phyloP scores from a whole-genome alignment of 2,888 invertebrate genomes.

The Cataglyphis livida region DNA sequence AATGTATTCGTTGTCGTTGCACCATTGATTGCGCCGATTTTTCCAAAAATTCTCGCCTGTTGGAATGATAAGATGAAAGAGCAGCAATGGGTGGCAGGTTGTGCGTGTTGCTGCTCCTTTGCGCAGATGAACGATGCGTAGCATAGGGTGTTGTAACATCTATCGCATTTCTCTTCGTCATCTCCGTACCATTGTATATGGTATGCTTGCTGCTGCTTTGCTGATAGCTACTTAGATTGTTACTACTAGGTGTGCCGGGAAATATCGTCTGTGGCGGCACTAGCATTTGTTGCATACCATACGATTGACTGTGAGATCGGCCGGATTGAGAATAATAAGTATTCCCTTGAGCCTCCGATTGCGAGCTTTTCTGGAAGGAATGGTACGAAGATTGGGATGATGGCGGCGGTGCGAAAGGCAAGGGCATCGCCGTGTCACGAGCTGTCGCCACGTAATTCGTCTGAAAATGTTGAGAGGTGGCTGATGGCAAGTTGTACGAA shows the following conservation, averaged over 20 bases:
- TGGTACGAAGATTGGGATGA: constrained; percentile 80
- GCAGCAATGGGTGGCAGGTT: constrained; percentile 87
- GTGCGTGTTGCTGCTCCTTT: constrained; percentile 83
- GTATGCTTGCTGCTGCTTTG: constrained; percentile 69
- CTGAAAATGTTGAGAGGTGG: constrained; percentile 86
- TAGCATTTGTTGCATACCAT: constrained; percentile 70
- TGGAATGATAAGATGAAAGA: constrained; percentile 86
- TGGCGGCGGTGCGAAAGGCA: constrained; percentile 81
- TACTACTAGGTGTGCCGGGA: constrained; percentile 57
- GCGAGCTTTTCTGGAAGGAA: constrained; percentile 81
- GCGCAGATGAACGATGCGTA: constrained; percentile 76
- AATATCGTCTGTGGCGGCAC: constrained; percentile 65
- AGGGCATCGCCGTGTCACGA: constrained; percentile 77
- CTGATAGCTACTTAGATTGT: constrained; percentile 65
- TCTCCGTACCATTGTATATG: constrained; percentile 79
- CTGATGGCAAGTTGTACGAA: constrained; percentile 84
- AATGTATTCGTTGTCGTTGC: constrained; percentile 73
- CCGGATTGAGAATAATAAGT: constrained; percentile 75
- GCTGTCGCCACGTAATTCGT: constrained; percentile 79
- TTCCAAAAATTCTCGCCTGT: constrained; percentile 79
- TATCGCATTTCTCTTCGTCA: constrained; percentile 72
- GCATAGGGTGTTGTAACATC: constrained; percentile 71
- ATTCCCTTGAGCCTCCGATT: constrained; percentile 66
- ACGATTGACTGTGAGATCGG: constrained; percentile 73
- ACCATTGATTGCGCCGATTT: constrained; percentile 73